A percentile compares a stretch with the other conserved stretches of the same genome.
These are phyloP conservation scores for Hippasteria phrygiana DNA, from an alignment of 53 echinoderm and acorn worm species.

Conservation along the genomic window DNA sequence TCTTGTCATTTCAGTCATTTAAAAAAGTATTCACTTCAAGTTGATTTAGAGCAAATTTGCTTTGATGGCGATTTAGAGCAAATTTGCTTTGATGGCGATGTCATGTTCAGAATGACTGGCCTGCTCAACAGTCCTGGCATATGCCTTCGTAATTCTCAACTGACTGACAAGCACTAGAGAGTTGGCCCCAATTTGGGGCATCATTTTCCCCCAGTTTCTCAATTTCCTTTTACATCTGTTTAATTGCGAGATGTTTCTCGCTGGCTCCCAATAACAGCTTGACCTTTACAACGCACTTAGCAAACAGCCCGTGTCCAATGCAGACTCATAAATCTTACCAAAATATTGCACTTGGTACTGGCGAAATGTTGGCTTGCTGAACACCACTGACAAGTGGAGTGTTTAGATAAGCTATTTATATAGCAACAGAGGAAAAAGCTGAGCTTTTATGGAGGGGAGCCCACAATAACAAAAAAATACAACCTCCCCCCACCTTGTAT, in stretches of 20 bases:
- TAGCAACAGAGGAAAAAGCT: slow-evolving; percentile 41
- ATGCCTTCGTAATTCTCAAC: neutral
- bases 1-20: too few species aligned
- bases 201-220: slow-evolving; percentile 1
- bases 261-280: neutral
- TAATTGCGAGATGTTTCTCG: slow-evolving; percentile 14
- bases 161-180: neutral
- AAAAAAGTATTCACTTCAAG: neutral
- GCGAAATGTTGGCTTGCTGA: neutral
- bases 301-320: slow-evolving; percentile 26
- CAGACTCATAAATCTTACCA: slow-evolving; percentile 42
- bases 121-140: neutral
- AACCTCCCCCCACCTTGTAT: neutral
- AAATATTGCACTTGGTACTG: slow-evolving; percentile 15
- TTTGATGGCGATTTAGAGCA: neutral
- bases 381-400: slow-evolving; percentile 32
- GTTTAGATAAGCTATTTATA: slow-evolving; percentile 66
- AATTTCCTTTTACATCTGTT: slow-evolving; percentile 3
- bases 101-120: neutral
- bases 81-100: neutral
- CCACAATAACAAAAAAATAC: slow-evolving; percentile 36
- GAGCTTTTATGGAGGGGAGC: slow-evolving; percentile 39
- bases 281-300: slow-evolving; percentile 63
- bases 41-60: neutral
- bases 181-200: neutral